These are phyloP conservation scores for Remorina albescens DNA, from an alignment of 2,797 vertebrate species.

Conservation along the genomic window DNA sequence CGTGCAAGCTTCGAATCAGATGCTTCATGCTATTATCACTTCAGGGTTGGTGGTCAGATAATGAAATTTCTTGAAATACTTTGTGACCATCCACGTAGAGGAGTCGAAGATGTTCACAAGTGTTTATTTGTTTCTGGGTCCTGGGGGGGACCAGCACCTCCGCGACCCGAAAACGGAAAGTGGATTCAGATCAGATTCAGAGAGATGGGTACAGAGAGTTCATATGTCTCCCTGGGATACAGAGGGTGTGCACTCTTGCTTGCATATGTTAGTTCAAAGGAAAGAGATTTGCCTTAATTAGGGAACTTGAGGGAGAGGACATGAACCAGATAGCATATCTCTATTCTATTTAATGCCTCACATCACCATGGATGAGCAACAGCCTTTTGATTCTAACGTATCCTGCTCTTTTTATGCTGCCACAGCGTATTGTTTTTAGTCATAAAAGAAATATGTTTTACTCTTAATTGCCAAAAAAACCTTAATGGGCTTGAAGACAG, in stretches of 20 bases:
- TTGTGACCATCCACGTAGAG: background rate
- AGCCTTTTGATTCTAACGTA: background rate
- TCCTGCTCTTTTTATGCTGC: background rate
- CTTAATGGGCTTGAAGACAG: background rate
- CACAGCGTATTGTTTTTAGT: background rate
- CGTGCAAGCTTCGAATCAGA: slow-evolving; percentile 1
- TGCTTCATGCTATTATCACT: slow-evolving; percentile 13
- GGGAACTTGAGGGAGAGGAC: background rate
- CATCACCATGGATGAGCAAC: background rate
- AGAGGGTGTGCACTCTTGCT: background rate
- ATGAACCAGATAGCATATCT: slow-evolving; percentile 1
- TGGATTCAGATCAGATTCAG: slow-evolving; percentile 7
- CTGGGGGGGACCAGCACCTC: no score
- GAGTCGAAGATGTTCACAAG: no score
- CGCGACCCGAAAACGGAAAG: no score
- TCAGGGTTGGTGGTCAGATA: background rate
- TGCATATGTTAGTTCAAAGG: background rate
- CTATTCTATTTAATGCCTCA: slow-evolving; percentile 15
- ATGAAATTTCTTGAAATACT: background rate
- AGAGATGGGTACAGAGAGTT: background rate
- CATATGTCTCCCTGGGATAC: background rate
- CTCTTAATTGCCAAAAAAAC: slow-evolving; percentile 1
- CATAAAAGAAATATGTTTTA: background rate
- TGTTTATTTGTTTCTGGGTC: no score
- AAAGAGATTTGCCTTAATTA: slow-evolving; percentile 22